phyloP scores from a whole-genome alignment of 2,888 invertebrate species.

The Lagria hirta region DNA sequence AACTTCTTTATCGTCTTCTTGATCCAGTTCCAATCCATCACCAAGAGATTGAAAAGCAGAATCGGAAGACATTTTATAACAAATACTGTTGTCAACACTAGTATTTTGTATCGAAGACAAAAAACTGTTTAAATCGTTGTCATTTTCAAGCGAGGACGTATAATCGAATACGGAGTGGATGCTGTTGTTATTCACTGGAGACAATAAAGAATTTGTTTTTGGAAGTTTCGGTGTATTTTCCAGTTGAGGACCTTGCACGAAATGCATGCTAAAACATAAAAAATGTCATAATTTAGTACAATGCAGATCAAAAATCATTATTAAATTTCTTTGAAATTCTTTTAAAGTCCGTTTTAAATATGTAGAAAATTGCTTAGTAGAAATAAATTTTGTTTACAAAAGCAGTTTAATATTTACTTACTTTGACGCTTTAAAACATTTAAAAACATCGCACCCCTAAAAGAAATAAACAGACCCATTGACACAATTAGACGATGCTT shows the following conservation, averaged over 20 bases:
- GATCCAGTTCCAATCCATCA: slow-evolving; percentile 50
- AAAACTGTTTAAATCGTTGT: slow-evolving; percentile 40
- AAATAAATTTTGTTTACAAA: too few relatives aligned
- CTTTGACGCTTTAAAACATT: too few relatives aligned
- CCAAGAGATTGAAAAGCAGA: slow-evolving; percentile 58
- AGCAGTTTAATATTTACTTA: too few relatives aligned
- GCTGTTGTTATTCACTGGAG: slow-evolving; percentile 30
- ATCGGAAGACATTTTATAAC: slow-evolving; percentile 56
- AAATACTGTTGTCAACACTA: slow-evolving; percentile 61
- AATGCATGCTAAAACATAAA: slow-evolving; percentile 40
- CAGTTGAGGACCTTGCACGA: slow-evolving; percentile 41
- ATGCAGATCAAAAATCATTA: too few relatives aligned
- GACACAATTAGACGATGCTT: too few relatives aligned
- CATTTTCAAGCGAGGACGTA: slow-evolving; percentile 41
- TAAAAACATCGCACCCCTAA: too few relatives aligned
- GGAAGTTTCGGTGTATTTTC: slow-evolving; percentile 39
- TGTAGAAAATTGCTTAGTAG: too few relatives aligned
- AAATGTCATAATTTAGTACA: too few relatives aligned
- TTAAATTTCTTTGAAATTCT: too few relatives aligned
- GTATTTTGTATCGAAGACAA: slow-evolving; percentile 51
- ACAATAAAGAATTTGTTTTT: slow-evolving; percentile 7
- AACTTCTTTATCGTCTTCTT: slow-evolving; percentile 41
- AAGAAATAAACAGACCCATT: too few relatives aligned
- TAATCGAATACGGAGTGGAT: slow-evolving; percentile 50
- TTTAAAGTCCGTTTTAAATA: too few relatives aligned